Percentiles rank a stretch among this genome's conserved stretches.
phyloP scores from a whole-genome alignment of 2,113 vertebrate genomes.

The Phalacrocorax aristotelis region DNA sequence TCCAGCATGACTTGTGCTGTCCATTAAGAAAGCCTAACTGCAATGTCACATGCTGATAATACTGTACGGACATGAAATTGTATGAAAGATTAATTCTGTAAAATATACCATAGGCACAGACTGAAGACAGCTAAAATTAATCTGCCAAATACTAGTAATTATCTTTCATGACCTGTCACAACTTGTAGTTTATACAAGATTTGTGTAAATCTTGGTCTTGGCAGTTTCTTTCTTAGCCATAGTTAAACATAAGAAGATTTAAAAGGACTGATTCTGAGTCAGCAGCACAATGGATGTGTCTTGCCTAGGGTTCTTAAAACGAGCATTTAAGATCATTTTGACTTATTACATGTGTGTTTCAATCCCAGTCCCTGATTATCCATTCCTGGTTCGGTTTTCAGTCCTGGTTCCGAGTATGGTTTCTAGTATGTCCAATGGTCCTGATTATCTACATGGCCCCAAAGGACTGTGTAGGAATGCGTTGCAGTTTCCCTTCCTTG shows the following conservation, averaged over 20 bases:
- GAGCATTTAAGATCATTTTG: background rate
- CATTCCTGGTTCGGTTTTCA: background rate
- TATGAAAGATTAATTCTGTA: background rate
- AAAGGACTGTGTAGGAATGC: background rate
- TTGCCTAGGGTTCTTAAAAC: background rate
- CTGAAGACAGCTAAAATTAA: background rate
- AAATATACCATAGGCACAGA: background rate
- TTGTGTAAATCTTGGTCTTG: background rate
- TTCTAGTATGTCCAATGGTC: background rate
- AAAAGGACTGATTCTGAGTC: background rate
- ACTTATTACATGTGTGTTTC: background rate
- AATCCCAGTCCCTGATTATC: background rate
- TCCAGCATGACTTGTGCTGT: background rate
- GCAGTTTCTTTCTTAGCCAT: background rate
- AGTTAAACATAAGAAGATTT: background rate
- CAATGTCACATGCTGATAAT: background rate
- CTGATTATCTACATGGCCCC: too few species aligned
- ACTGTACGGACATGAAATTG: background rate
- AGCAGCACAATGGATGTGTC: background rate
- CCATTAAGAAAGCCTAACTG: background rate
- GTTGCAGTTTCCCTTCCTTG: fast-evolving
- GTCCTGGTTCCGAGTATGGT: background rate
- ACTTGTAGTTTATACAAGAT: background rate
- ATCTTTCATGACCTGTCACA: background rate
- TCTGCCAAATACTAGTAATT: background rate